A percentile compares a stretch with the other conserved stretches of the same genome.
These are phyloP conservation scores for Saccostrea glomerata DNA, from an alignment of 1,140 invertebrate genomes.

Conservation along the genomic window DNA sequence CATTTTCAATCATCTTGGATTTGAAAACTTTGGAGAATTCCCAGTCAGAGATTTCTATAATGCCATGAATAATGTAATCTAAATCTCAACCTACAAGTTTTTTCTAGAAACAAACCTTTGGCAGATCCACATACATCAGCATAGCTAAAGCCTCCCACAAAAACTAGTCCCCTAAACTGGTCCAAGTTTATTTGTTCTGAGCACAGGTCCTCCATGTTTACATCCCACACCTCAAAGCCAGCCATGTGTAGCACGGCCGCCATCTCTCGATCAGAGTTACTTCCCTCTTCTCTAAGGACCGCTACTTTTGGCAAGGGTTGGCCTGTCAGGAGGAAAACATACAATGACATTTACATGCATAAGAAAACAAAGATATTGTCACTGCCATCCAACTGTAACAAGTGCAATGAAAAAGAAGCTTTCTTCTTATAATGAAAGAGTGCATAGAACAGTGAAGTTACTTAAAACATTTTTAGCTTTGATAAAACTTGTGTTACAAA, in stretches of 20 bases:
- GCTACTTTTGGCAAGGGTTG: slow-evolving; percentile 84
- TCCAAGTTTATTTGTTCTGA: slow-evolving; percentile 83
- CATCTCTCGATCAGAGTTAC: slow-evolving; percentile 98
- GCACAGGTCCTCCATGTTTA: slow-evolving; percentile 78
- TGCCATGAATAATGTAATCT: not conserved
- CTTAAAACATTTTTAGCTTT: too few species aligned
- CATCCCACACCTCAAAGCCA: slow-evolving; percentile 87
- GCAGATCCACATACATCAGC: slow-evolving; percentile 98
- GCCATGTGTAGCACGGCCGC: slow-evolving; percentile 93
- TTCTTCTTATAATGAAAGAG: too few species aligned
- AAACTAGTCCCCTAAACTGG: slow-evolving; percentile 92
- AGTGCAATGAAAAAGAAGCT: too few species aligned
- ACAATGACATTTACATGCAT: too few species aligned
- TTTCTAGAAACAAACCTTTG: slow-evolving; percentile 83
- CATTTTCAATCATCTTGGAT: not conserved
- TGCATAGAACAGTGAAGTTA: too few species aligned
- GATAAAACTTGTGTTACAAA: not conserved
- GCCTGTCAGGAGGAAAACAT: slow-evolving; percentile 45
- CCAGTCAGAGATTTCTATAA: not conserved
- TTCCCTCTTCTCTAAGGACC: slow-evolving; percentile 97
- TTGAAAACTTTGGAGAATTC: not conserved
- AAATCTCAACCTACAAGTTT: not conserved
- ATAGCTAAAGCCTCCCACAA: slow-evolving; percentile 98
- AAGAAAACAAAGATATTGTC: too few species aligned
- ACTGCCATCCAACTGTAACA: too few species aligned